Percentiles rank a stretch among this genome's conserved stretches.
Evolutionary conservation across 2,113 vertebrate species (phyloP).

Genomic region (Osmerus eperlanus): DNA sequence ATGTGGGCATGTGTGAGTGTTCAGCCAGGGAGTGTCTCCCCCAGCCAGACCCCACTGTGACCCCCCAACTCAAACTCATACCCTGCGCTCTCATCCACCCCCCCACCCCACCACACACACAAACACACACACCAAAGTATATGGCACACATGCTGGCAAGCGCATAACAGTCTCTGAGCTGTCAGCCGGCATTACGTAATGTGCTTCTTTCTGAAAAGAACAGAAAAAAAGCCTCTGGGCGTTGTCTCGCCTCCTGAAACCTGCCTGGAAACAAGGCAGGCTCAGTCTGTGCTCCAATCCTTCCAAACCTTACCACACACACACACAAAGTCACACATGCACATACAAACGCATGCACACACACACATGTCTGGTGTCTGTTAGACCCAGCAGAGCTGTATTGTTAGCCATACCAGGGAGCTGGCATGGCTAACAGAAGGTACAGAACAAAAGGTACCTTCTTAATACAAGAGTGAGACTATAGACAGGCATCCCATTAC

Average conservation of each 20-base stretch:
- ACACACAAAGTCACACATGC: neutral
- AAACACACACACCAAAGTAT: constrained; percentile 22
- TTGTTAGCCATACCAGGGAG: neutral
- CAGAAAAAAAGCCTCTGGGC: constrained; percentile 31
- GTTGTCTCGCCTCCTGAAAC: constrained; percentile 40
- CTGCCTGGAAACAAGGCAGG: constrained; percentile 40
- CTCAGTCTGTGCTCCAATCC: constrained; percentile 5
- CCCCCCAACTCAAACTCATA: neutral
- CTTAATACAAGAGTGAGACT: too few relatives aligned
- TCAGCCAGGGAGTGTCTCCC: constrained; percentile 1
- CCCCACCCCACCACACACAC: constrained; percentile 25
- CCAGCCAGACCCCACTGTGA: neutral
- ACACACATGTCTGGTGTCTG: too few relatives aligned
- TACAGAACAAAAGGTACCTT: too few relatives aligned
- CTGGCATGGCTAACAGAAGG: neutral
- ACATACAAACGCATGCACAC: too few relatives aligned
- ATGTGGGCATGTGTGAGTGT: neutral
- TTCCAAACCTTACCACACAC: neutral
- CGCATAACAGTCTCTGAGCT: constrained; percentile 32
- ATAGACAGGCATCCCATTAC: too few relatives aligned
- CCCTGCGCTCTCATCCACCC: neutral
- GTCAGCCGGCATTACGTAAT: constrained; percentile 37
- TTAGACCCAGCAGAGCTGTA: neutral
- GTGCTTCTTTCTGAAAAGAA: constrained; percentile 25
- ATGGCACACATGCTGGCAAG: constrained; percentile 31